phyloP scores from a whole-genome alignment of 2,888 invertebrate genomes.

The Buathra laborator region DNA sequence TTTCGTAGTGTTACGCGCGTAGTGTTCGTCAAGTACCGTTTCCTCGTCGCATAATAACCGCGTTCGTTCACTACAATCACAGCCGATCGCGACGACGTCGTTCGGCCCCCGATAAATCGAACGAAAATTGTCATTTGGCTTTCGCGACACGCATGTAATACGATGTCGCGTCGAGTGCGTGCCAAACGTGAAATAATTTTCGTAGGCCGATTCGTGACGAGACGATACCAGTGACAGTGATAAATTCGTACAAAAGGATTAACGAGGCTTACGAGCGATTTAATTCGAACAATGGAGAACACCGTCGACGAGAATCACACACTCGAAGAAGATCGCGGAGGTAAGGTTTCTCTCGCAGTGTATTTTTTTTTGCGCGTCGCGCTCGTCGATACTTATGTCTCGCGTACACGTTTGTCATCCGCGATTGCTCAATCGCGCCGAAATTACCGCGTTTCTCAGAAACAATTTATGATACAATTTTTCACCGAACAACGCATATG shows the following conservation, averaged over 20 bases:
- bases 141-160: conserved; percentile 32
- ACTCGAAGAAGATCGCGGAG: conserved; percentile 72
- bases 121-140: conserved; percentile 7
- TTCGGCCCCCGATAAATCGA: not conserved
- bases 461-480: not conserved
- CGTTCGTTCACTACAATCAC: not conserved
- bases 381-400: conserved; percentile 1
- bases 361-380: not conserved
- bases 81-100: conserved; percentile 7
- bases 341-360: conserved; percentile 67
- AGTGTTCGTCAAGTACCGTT: no score
- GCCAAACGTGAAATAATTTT: conserved; percentile 35
- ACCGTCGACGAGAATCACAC: conserved; percentile 71
- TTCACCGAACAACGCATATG: not conserved
- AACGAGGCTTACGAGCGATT: not conserved
- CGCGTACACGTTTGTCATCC: not conserved
- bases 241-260: conserved; percentile 20
- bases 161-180: conserved; percentile 48
- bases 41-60: no score
- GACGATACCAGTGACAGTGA: conserved; percentile 41
- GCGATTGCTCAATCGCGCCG: not conserved
- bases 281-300: conserved; percentile 75
- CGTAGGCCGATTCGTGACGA: conserved; percentile 10
- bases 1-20: not conserved
- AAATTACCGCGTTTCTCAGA: not conserved